These are phyloP conservation scores for Aphelenchoides fujianensis DNA, from an alignment of 1,140 invertebrate genomes.

Conservation along the genomic window DNA sequence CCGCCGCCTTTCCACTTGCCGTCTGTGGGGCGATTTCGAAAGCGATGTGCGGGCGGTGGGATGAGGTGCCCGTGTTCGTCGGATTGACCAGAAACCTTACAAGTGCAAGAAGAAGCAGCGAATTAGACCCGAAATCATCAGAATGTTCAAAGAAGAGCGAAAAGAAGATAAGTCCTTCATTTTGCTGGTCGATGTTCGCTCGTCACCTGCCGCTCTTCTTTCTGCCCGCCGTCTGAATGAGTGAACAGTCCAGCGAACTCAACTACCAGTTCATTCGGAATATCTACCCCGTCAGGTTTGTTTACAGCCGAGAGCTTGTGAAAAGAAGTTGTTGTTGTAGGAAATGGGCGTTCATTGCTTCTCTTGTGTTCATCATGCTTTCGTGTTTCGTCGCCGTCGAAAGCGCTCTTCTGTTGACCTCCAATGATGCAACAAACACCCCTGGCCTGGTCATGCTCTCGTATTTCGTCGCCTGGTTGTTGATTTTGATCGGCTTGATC, in stretches of 20 bases:
- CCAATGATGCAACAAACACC: constrained; percentile 8
- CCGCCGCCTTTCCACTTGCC: not conserved
- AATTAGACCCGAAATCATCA: not conserved
- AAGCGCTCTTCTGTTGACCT: constrained; percentile 17
- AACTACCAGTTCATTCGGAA: constrained; percentile 3
- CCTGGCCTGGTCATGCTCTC: constrained; percentile 10
- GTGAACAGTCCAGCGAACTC: not conserved
- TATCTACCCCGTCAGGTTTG: constrained; percentile 17
- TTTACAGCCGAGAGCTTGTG: not conserved
- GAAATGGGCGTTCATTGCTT: constrained; percentile 16
- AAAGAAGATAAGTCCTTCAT: no score
- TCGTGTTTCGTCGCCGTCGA: constrained; percentile 13
- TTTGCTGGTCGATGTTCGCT: not conserved
- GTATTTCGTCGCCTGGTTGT: constrained; percentile 13
- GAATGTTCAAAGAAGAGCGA: no score
- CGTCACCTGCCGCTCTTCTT: no score
- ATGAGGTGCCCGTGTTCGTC: not conserved
- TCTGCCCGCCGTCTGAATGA: no score
- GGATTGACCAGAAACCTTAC: not conserved
- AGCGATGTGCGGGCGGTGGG: no score
- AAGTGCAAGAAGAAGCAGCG: not conserved
- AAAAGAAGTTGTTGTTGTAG: constrained; percentile 1
- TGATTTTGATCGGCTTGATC: constrained; percentile 14
- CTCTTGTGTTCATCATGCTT: constrained; percentile 15
- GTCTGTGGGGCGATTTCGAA: no score